Percentiles rank a stretch among this genome's conserved stretches.
Conservation (phyloP, 2,888 invertebrate species). For the Cephus pygmeus region DNA sequence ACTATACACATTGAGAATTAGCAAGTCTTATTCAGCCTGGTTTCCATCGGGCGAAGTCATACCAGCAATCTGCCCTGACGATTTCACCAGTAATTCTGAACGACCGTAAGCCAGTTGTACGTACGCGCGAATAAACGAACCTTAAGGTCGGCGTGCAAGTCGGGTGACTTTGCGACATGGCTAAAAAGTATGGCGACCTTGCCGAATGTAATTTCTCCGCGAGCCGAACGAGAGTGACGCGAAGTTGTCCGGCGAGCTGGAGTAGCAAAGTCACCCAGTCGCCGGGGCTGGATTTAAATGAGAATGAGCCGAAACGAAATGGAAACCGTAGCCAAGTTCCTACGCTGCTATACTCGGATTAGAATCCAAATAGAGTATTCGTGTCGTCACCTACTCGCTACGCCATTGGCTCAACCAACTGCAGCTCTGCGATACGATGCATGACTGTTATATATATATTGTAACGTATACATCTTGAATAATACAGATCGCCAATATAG, state of each 20-base stretch:
- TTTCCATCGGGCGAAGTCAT: not conserved
- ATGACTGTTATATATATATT: not conserved
- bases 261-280: not conserved
- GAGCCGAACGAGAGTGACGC: not conserved
- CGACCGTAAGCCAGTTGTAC: not conserved
- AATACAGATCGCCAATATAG: too few species aligned
- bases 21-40: slow-evolving; percentile 23
- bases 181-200: not conserved
- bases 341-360: not conserved
- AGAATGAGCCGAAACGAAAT: not conserved
- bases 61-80: not conserved
- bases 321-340: not conserved
- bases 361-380: not conserved
- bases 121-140: not conserved
- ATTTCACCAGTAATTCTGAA: not conserved
- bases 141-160: not conserved
- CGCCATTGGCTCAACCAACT: not conserved
- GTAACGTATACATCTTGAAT: too few species aligned
- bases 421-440: not conserved
- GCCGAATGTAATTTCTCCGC: not conserved
- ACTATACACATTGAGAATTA: slow-evolving; percentile 29
- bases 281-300: not conserved
- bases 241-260: not conserved
- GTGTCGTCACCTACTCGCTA: not conserved
- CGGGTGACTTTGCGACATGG: not conserved